Evolutionary conservation across 2,797 vertebrate species (phyloP), one percentile per base, ranked within the genome.

Genomic region (Gymnocypris eckloni): DNA sequence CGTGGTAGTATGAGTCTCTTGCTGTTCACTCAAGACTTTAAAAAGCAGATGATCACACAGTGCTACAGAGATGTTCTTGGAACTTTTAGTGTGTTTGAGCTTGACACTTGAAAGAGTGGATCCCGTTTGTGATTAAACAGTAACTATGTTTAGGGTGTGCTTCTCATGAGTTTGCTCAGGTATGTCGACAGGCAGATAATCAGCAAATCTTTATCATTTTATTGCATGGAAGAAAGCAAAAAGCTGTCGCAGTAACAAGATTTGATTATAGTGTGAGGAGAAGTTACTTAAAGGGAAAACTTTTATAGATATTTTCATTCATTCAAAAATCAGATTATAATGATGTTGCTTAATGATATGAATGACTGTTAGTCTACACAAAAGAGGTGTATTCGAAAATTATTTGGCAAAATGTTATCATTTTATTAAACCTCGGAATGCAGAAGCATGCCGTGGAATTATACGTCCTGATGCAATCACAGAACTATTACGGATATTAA

Each of bases 121-220:
- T 76, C 48, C 20, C 45, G 22, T 78, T 67, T 69, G 33, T 18
- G 82, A 66, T 52, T 67, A 67, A 77, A 84, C 61, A 22, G 61
- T 69, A 67, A 84, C 22, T 54, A 52, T 85, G 54, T 86, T 80
- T 37, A 41, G 41, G 81, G 77, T 78, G 64, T 87, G 80, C 37
- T 83, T 75, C 18, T 54, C 37, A 50, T 69, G 39, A 50, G 13
- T 52, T 81, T 33, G 13, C 15, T 54, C 9, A 22, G n/a, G 22
- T 25, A 77, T 76, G 71, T 64, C 0, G 43, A 64, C 18, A 52
- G 28, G 39, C 39, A 61, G 77, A 18, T 25, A 66, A 83, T 83
- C 54, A 50, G 56, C 56, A 41, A 18, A 45, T 39, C 13, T 66
- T 83, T 39, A 37, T 75, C 71, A 76, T 25, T 75, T 83, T 76